Percentiles rank a stretch among this genome's conserved stretches.
These are phyloP conservation scores for Luscinia megarhynchos DNA, from an alignment of 2,797 vertebrate genomes.

Conservation along the genomic window DNA sequence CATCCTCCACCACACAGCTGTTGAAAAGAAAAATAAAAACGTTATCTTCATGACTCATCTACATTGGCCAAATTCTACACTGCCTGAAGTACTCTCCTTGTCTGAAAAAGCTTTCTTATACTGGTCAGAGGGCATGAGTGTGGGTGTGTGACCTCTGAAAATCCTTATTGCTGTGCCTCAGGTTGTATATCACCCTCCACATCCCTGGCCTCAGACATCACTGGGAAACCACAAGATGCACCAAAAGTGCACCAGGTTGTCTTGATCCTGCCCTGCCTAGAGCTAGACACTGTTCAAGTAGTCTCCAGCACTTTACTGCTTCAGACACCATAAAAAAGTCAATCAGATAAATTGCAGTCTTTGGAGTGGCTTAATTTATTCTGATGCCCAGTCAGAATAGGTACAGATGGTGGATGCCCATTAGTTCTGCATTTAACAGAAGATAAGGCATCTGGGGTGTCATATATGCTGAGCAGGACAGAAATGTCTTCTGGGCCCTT, in stretches of 20 bases:
- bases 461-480: neutral
- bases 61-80: neutral
- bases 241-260: neutral
- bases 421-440: neutral
- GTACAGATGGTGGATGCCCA: neutral
- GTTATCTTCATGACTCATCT: neutral
- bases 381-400: neutral
- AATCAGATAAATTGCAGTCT: neutral
- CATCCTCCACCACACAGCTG: accelerated
- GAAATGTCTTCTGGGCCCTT: neutral
- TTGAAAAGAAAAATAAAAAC: neutral
- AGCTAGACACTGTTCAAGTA: neutral
- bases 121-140: neutral
- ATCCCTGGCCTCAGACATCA: neutral
- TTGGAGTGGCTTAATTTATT: neutral
- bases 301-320: neutral
- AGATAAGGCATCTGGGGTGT: neutral
- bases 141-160: neutral
- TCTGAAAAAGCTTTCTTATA: neutral
- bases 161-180: neutral
- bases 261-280: neutral
- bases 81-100: neutral
- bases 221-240: neutral
- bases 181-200: neutral
- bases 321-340: neutral